Base-by-base conservation (phyloP, 2,888 invertebrate genomes). In the Eupelmus urozonus region DNA sequence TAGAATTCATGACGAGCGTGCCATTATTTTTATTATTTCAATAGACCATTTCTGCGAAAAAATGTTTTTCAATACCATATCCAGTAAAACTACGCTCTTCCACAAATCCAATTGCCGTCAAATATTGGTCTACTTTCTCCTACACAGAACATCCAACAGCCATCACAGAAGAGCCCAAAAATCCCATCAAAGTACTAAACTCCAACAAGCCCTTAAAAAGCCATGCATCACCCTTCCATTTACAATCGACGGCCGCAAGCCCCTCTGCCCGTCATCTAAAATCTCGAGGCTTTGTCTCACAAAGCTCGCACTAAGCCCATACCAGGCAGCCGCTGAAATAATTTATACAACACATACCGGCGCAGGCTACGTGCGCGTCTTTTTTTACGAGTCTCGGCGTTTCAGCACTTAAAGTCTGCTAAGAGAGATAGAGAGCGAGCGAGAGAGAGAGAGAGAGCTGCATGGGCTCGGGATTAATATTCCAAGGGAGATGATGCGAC, bases 401-500 rank as follows among this genome's bases (percentile, higher is more conserved):
- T 60, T 40, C n/a, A 20, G 11, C 60, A 60, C 20, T 51, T 66
- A 66, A 51, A 23, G n/a, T 7, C 65, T 63, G n/a, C 25, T 2
- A 11, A 20, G 40, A 29, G 27, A 16, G 11, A 55, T 7, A 2
- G 18, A 20, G 40, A 29, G 27, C 9, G 11, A 55, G 25, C 13
- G 18, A n/a, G n/a, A n/a, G n/a, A 29, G 27, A 29, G 29, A 18
- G n/a, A 55, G 59, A 59, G 27, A n/a, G 13, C 1, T 25, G 49
- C 27, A 27, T 20, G 13, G 16, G 23, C 34, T n/a, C 13, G 16
- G 40, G 63, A 72, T 72, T 72, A 72, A 72, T 72, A 72, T 72
- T 72, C 62, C 40, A 72, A 60, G 40, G 18, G 34, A 40, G 51
- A 53, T 53, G 59, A 59, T 42, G 62, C 27, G 63, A 53, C 53